A percentile compares a stretch with the other conserved stretches of the same genome.
These are phyloP conservation scores for Stomorhina lunata DNA, from an alignment of 2,888 invertebrate genomes.

Conservation along the genomic window DNA sequence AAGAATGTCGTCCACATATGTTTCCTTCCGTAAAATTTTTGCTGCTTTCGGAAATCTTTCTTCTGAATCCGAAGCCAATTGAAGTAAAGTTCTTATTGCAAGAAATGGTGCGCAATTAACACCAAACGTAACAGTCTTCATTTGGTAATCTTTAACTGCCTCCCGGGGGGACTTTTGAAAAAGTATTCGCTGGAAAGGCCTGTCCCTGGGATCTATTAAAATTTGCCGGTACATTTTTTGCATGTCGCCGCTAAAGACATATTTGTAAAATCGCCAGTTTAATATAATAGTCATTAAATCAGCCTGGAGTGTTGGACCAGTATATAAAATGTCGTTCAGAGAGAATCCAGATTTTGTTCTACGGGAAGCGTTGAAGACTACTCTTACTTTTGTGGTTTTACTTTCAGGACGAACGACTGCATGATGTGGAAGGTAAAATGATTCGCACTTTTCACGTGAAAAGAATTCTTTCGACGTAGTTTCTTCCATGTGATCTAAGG, in stretches of 20 bases:
- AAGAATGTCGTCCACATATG: conserved; percentile 23
- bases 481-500: conserved; percentile 2
- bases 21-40: not conserved
- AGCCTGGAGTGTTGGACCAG: not conserved
- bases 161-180: not conserved
- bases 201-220: not conserved
- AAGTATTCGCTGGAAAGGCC: not conserved
- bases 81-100: not conserved
- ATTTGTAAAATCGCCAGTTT: too few species aligned
- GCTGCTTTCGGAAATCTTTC: not conserved
- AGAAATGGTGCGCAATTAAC: conserved; percentile 13
- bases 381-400: conserved; percentile 15
- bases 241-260: conserved; percentile 3
- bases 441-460: not conserved
- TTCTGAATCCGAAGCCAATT: conserved; percentile 1
- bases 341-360: conserved; percentile 7
- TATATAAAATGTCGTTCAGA: conserved; percentile 17
- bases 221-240: conserved; percentile 31
- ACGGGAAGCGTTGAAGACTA: conserved; percentile 29
- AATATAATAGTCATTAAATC: conserved; percentile 8
- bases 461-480: not conserved
- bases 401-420: conserved; percentile 11
- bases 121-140: conserved; percentile 28
- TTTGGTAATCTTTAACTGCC: conserved; percentile 6
- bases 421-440: conserved; percentile 28